Evolutionary conservation across 2,888 invertebrate genomes (phyloP), one percentile per base, ranked within the genome.

Genomic region (Eristalis arbustorum): DNA sequence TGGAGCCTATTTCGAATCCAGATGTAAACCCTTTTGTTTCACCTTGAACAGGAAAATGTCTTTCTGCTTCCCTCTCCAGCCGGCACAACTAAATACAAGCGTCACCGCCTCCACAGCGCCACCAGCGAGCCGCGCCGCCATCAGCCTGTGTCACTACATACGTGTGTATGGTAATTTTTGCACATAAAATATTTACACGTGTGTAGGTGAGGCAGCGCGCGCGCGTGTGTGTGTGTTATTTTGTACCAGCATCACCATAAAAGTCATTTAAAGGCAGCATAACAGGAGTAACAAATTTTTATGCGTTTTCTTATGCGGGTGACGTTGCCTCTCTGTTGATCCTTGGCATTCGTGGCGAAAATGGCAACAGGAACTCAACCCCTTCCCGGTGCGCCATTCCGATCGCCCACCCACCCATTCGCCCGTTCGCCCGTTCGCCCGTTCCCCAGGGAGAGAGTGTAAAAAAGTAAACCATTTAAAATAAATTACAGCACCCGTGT

Each of bases 281-380:
- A 83, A 87, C 87, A 83, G 75, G 74, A 87, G 87, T 87, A 79
- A 87, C 87, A 87, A 87, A 87, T 87, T 87, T 87, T 87, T 87
- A 87, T 87, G 83, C 83, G 78, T 87, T 83, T 78, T 87, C 87
- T 83, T 83, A 64, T 83, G 61, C 79, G 66, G 72, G 68, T 78
- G 49, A 25, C 28, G 72, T 67, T 37, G 31, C 49, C 49, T 56
- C 61, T 64, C 73, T 67, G 82, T 78, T 87, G 87, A 83, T 87
- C 78, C 87, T 75, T 75, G 74, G 82, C 82, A 77, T 85, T 77
- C 68, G 61, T 71, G 82, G 73, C 73, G 56, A 77, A 82, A 67
- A 72, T 61, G 85, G 73, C 69, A 74, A 4, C 69, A 71, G 68
- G 61, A 79, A 80, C 69, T 69, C 68, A 31, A 34, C 49, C 34